These are phyloP conservation scores for Perodicticus potto DNA, from an alignment of 2,797 vertebrate species.

Conservation along the genomic window DNA sequence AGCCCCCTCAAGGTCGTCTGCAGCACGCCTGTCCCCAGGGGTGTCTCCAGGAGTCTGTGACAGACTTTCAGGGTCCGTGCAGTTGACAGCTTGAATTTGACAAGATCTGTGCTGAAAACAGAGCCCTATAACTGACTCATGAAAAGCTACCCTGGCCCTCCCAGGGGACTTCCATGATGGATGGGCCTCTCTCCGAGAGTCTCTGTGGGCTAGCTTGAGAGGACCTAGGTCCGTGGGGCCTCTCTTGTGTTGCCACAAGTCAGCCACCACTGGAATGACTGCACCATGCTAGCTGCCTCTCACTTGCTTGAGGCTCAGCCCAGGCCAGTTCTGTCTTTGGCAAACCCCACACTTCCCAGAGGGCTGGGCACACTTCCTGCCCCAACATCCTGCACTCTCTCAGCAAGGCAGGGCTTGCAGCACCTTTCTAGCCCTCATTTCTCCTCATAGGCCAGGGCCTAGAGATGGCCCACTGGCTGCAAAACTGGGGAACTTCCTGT, in stretches of 20 bases:
- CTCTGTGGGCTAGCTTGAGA: constrained; percentile 22
- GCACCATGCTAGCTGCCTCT: neutral
- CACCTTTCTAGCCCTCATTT: neutral
- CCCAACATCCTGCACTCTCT: neutral
- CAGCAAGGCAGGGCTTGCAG: neutral
- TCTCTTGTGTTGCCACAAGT: constrained; percentile 58
- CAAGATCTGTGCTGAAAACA: constrained; percentile 84
- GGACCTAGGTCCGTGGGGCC: constrained; percentile 47
- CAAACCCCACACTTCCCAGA: neutral
- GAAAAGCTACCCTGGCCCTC: neutral
- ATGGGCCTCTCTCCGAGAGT: constrained; percentile 67
- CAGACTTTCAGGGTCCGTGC: constrained; percentile 77
- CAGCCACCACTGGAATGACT: constrained; percentile 71
- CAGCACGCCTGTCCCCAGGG: constrained; percentile 73
- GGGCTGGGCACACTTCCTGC: neutral
- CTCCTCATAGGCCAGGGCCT: neutral
- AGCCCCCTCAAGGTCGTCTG: constrained; percentile 74
- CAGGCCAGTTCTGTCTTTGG: neutral
- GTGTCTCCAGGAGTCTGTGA: constrained; percentile 48
- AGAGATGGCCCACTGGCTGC: neutral
- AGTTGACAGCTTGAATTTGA: constrained; percentile 85
- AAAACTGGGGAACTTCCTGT: neutral
- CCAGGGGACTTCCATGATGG: constrained; percentile 61
- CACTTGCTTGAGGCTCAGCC: constrained; percentile 20
- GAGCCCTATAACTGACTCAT: constrained; percentile 66